A percentile compares a stretch with the other conserved stretches of the same genome.
These are phyloP conservation scores for Zaprionus nigranus DNA, from an alignment of 1,140 invertebrate genomes.

Conservation along the genomic window DNA sequence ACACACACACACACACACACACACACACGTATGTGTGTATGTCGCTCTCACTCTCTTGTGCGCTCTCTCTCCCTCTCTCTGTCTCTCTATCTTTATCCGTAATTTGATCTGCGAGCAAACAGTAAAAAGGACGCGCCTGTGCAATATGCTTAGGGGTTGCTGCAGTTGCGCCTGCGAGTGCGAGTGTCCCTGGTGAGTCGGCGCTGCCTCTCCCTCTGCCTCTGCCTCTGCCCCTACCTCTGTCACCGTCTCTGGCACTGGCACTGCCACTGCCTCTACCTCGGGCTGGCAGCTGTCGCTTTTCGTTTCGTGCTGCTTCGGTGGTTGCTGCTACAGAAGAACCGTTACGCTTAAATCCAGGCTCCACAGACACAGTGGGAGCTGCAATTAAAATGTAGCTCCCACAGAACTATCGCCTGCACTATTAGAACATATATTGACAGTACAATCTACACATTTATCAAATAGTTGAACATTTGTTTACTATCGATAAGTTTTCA, in stretches of 20 bases:
- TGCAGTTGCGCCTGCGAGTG: constrained; percentile 30
- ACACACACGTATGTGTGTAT: neutral
- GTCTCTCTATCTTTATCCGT: constrained; percentile 52
- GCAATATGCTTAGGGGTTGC: constrained; percentile 76
- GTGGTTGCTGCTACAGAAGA: constrained; percentile 14
- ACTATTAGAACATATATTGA: neutral
- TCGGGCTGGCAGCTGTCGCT: too few species aligned
- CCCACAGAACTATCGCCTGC: neutral
- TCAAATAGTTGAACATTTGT: neutral
- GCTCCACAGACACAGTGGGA: constrained; percentile 14
- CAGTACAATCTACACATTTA: neutral
- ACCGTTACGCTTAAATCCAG: constrained; percentile 29
- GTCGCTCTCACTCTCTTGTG: neutral
- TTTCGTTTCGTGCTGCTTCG: too few species aligned
- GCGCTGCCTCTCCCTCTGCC: constrained; percentile 25
- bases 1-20: constrained; percentile 1
- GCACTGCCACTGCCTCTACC: too few species aligned
- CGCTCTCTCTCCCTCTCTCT: constrained; percentile 1
- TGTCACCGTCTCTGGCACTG: constrained; percentile 40
- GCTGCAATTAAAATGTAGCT: neutral
- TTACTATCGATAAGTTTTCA: too few species aligned
- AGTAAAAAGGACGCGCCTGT: constrained; percentile 76
- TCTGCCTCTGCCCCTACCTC: constrained; percentile 35
- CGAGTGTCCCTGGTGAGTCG: constrained; percentile 14
- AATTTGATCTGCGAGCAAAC: constrained; percentile 73